Conservation (phyloP, 2,888 invertebrate species). For the Anagyrus pseudococci region DNA sequence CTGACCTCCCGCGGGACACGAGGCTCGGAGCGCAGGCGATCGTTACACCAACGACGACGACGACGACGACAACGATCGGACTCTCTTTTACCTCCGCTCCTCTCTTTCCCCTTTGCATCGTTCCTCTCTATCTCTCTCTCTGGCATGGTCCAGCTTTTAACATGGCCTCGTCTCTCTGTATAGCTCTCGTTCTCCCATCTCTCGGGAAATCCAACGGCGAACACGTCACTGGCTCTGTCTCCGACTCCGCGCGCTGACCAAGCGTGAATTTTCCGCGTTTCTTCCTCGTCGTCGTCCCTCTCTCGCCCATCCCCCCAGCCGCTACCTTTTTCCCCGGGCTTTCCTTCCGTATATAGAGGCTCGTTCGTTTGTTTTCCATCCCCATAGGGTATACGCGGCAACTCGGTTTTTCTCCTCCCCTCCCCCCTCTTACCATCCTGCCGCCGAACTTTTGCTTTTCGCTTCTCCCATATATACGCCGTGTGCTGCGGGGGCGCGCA, state of each 20-base stretch:
- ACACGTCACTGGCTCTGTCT: conserved; percentile 14
- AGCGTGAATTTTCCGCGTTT: conserved; percentile 37
- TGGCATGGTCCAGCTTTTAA: conserved; percentile 27
- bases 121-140: background rate
- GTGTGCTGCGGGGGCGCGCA: too few species aligned
- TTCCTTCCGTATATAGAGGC: too few species aligned
- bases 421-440: too few species aligned
- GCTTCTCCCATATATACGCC: too few species aligned
- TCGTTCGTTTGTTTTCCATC: too few species aligned
- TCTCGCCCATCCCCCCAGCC: background rate
- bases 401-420: too few species aligned
- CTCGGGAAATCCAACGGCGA: conserved; percentile 36
- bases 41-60: conserved; percentile 26
- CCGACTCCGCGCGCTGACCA: conserved; percentile 28
- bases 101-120: background rate
- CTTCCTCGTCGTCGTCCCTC: background rate
- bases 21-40: conserved; percentile 9
- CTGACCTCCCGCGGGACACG: background rate
- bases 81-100: background rate
- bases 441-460: too few species aligned
- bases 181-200: background rate
- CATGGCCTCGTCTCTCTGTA: too few species aligned
- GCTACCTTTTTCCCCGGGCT: background rate
- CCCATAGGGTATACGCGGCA: too few species aligned
- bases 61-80: conserved; percentile 10